phyloP scores from a whole-genome alignment of 2,113 vertebrate genomes.

The Gallinago undulata region DNA sequence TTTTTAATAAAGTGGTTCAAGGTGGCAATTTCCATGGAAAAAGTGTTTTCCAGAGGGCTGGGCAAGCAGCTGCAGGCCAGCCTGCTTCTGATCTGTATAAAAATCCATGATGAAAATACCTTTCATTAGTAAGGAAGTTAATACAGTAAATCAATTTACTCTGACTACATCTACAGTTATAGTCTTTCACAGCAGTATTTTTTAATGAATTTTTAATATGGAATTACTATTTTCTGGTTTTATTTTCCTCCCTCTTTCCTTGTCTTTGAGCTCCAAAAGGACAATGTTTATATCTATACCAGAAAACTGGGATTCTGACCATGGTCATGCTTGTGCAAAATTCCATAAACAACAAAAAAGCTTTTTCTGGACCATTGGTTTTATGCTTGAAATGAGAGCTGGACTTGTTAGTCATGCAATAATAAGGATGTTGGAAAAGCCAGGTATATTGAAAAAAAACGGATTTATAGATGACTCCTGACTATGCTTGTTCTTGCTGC shows the following conservation, averaged over 20 bases:
- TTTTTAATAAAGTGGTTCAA: neutral
- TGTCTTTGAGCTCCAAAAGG: neutral
- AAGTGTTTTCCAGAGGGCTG: neutral
- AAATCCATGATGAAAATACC: slow-evolving; percentile 17
- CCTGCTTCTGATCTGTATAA: neutral
- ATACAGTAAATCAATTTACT: slow-evolving; percentile 65
- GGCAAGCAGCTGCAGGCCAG: slow-evolving; percentile 13
- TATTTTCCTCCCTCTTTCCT: neutral
- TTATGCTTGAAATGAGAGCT: neutral
- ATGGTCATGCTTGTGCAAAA: neutral
- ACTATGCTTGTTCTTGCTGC: neutral
- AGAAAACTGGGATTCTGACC: neutral
- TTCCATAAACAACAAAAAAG: neutral
- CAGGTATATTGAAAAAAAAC: neutral
- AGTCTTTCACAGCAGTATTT: slow-evolving; percentile 35
- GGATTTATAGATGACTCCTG: neutral
- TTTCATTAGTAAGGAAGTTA: slow-evolving; percentile 54
- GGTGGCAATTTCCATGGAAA: slow-evolving; percentile 21
- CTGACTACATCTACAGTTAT: slow-evolving; percentile 46
- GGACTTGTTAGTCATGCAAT: neutral
- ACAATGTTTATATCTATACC: neutral
- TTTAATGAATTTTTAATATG: slow-evolving; percentile 32
- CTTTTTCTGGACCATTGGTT: neutral
- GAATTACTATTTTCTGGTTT: neutral
- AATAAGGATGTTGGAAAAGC: neutral